Evolutionary conservation across 2,888 invertebrate genomes (phyloP).

Genomic region (Latrodectus elegans): DNA sequence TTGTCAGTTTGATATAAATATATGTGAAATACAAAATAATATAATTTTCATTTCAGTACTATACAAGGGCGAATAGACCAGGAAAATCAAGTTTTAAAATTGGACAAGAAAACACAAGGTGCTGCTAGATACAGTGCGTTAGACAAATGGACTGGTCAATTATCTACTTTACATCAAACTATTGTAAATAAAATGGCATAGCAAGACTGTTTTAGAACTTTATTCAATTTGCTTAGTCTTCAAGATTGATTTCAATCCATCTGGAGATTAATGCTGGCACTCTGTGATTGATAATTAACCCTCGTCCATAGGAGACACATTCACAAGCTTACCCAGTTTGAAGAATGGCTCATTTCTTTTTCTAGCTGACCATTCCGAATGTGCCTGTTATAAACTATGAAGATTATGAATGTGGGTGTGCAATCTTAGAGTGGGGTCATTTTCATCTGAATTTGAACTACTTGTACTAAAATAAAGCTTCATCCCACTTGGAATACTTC

Average conservation of each 20-base stretch:
- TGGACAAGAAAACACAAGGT: constrained; percentile 84
- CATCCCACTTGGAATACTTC: constrained; percentile 8
- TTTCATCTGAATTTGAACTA: constrained; percentile 21
- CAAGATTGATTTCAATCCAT: not conserved
- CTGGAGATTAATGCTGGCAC: constrained; percentile 20
- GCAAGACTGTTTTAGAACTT: constrained; percentile 16
- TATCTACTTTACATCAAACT: constrained; percentile 89
- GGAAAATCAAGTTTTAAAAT: constrained; percentile 93
- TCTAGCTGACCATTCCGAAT: constrained; percentile 40
- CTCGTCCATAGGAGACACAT: constrained; percentile 47
- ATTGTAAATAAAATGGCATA: constrained; percentile 95
- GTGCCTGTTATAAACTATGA: constrained; percentile 32
- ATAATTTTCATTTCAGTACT: constrained; percentile 74
- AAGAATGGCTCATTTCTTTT: constrained; percentile 5
- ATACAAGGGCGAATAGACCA: constrained; percentile 81
- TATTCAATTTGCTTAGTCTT: constrained; percentile 23
- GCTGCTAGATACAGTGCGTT: constrained; percentile 92
- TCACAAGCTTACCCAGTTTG: constrained; percentile 22
- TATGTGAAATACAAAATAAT: not conserved
- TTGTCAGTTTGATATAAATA: not conserved
- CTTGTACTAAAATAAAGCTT: constrained; percentile 29
- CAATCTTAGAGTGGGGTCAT: constrained; percentile 20
- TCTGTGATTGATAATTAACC: constrained; percentile 52
- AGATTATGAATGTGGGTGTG: constrained; percentile 35
- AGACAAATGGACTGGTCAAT: constrained; percentile 96